Percentiles rank a stretch among this genome's conserved stretches.
These are phyloP conservation scores for Drosophila chauvacae DNA, from an alignment of 1,140 invertebrate genomes.

Conservation along the genomic window DNA sequence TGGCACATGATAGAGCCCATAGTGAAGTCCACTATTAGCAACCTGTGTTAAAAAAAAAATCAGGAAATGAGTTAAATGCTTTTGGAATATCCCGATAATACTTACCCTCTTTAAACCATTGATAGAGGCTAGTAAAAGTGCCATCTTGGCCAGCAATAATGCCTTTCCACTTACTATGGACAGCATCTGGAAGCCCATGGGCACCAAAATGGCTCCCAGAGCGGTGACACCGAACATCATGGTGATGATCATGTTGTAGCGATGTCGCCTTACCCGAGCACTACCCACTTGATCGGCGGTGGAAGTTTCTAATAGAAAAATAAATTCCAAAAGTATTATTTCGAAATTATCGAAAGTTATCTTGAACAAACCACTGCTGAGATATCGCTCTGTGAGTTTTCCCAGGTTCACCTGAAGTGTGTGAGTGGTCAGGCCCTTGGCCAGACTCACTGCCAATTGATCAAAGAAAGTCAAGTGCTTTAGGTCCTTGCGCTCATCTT, in stretches of 20 bases:
- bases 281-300: conserved; percentile 46
- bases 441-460: conserved; percentile 84
- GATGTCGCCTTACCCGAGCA: conserved; percentile 85
- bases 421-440: conserved; percentile 86
- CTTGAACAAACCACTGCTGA: conserved; percentile 45
- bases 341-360: background rate
- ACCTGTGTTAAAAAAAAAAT: conserved; percentile 45
- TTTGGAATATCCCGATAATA: background rate
- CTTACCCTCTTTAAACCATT: conserved; percentile 89
- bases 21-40: conserved; percentile 79
- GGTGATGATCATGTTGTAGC: conserved; percentile 88
- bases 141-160: conserved; percentile 90
- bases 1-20: conserved; percentile 81
- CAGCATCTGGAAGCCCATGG: conserved; percentile 91
- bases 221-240: conserved; percentile 90
- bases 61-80: too few species aligned
- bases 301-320: conserved; percentile 7
- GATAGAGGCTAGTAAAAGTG: conserved; percentile 90
- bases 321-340: background rate
- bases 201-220: conserved; percentile 89
- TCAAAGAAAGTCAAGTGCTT: conserved; percentile 78
- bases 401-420: conserved; percentile 86
- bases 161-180: conserved; percentile 91
- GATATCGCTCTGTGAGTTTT: conserved; percentile 79
- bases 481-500: conserved; percentile 57